Percentiles rank a stretch among this genome's conserved stretches.
These are phyloP conservation scores for Adelphocoris suturalis DNA, from an alignment of 2,888 invertebrate genomes.

Conservation along the genomic window DNA sequence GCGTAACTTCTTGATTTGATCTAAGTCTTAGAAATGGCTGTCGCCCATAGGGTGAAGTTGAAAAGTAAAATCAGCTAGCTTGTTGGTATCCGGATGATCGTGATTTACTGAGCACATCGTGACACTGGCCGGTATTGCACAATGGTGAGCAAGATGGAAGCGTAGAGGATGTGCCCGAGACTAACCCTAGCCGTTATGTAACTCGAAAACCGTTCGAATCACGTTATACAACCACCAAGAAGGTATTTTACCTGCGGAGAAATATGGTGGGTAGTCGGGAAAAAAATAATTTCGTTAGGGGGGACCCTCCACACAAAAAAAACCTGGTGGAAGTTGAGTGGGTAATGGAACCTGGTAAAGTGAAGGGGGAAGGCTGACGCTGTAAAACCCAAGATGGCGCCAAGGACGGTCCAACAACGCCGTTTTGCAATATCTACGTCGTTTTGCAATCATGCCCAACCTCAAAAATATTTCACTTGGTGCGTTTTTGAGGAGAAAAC, in stretches of 20 bases:
- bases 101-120: neutral
- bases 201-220: slow-evolving; percentile 18
- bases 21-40: too few relatives aligned
- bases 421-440: slow-evolving; percentile 1
- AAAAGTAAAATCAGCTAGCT: neutral
- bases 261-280: neutral
- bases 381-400: slow-evolving; percentile 7
- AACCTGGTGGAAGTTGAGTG: neutral
- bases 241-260: neutral
- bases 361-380: neutral
- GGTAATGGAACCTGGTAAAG: neutral
- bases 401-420: neutral
- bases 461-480: neutral
- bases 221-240: neutral
- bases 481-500: neutral
- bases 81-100: neutral
- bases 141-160: neutral
- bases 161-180: neutral
- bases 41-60: neutral
- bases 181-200: neutral
- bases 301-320: neutral
- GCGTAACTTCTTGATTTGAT: too few relatives aligned
- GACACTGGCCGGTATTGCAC: neutral
- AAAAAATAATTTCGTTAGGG: neutral
- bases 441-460: neutral